Evolutionary conservation across 2,888 invertebrate genomes (phyloP).

Genomic region (Catocala nupta): DNA sequence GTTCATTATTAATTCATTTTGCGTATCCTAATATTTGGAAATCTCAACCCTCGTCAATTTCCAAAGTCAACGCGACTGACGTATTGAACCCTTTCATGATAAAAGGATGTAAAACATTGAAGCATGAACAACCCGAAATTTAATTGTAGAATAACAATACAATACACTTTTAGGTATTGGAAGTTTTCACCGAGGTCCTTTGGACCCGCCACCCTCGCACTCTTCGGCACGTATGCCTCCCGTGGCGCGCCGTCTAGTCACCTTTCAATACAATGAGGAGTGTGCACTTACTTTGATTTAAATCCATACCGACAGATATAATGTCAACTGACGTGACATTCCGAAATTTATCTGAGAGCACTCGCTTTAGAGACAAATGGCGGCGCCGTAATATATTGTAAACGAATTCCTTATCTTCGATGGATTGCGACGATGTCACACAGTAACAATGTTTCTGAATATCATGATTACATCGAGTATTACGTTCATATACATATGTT

Average conservation of each 20-base stretch:
- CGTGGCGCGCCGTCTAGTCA: constrained; percentile 14
- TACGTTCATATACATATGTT: too few species aligned
- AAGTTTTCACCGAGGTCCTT: background rate
- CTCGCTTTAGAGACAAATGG: background rate
- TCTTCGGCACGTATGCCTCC: constrained; percentile 28
- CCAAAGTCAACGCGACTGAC: too few species aligned
- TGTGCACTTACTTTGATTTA: constrained; percentile 44
- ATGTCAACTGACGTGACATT: background rate
- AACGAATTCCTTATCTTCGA: background rate
- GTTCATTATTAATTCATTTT: too few species aligned
- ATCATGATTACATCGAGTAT: background rate
- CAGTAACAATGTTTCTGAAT: background rate
- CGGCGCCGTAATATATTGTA: background rate
- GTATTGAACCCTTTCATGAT: too few species aligned
- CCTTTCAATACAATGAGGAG: constrained; percentile 20
- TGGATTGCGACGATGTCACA: background rate
- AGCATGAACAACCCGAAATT: too few species aligned
- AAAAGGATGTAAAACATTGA: too few species aligned
- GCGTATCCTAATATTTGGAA: background rate
- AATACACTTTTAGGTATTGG: background rate
- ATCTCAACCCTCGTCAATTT: background rate
- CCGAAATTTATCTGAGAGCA: constrained; percentile 4
- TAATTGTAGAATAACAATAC: too few species aligned
- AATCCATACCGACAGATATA: constrained; percentile 10
- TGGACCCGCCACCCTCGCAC: constrained; percentile 11